Base-by-base conservation (phyloP, 2,888 invertebrate species). In the Nymphalis c-album region DNA sequence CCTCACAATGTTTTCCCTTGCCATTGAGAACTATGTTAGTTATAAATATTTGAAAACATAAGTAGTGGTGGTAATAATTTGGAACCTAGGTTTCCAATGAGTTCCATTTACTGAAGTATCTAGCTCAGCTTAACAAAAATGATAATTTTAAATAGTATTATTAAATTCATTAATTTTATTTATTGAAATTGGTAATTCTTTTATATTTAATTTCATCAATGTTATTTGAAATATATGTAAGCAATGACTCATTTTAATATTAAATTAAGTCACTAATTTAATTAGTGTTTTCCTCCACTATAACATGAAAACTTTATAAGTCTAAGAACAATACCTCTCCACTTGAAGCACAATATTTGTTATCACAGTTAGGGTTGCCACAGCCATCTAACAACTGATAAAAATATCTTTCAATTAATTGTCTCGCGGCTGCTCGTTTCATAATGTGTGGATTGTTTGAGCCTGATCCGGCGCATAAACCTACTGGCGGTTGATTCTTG, bases 341-440 rank as follows among this genome's bases (percentile, higher is more conserved):
- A 88, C 97, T 97, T 20, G 98, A 98, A 75, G 97, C 97, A 93
- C 98, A 98, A 85, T 95, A 94, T 80, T 94, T 94, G 90, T 98
- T 98, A 80, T 94, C 94, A 88, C 98, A 98, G 78, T 94, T 93
- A n/a, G 95, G 93, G 87, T 97, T 97, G 31, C 98, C 98, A 89
- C 98, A 98, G 76, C 98, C 98, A 85, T 97, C 96, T 53, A 96
- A 95, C 74, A 98, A 92, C 90, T 98, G 98, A 90, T 97, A 97
- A 87, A 98, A 98, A 88, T 98, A 98, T 80, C 97, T 94, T 88
- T 98, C 97, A 74, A 98, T 98, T 73, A 97, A 92, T 85, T 96
- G 96, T 86, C 95, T 97, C 51, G 97, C 97, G 57, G 95, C 95
- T 68, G 95, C 94, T 63, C 95, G 93, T 90, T 95, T 95, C 95